A percentile compares a stretch with the other conserved stretches of the same genome.
phyloP scores from a whole-genome alignment of 2,113 vertebrate species.

The Hypocryptadius cinnamomeus region DNA sequence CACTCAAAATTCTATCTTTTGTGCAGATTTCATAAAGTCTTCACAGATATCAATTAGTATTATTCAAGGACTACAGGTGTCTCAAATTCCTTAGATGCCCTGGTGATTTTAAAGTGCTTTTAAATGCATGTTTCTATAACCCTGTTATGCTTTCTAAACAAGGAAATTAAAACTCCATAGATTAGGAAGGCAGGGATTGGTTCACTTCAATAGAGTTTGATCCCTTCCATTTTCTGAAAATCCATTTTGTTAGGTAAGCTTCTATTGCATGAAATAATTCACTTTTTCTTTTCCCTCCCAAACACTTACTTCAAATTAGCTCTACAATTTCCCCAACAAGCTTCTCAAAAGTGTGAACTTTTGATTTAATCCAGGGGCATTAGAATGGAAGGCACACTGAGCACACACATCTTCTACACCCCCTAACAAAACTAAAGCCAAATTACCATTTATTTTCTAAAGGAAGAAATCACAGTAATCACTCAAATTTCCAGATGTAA shows the following conservation, averaged over 20 bases:
- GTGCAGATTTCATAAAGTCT: conserved; percentile 27
- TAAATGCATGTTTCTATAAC: not conserved
- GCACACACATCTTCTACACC: not conserved
- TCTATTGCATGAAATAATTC: not conserved
- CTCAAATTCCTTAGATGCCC: not conserved
- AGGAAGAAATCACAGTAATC: not conserved
- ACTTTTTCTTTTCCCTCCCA: not conserved
- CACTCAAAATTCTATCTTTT: conserved; percentile 42
- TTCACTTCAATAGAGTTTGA: not conserved
- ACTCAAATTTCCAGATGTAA: not conserved
- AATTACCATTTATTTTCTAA: not conserved
- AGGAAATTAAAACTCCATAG: conserved; percentile 16
- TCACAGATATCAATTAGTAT: conserved; percentile 20
- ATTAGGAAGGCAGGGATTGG: not conserved
- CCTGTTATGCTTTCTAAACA: not conserved
- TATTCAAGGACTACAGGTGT: conserved; percentile 17
- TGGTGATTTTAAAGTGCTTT: conserved; percentile 1
- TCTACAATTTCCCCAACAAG: not conserved
- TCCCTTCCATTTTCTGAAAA: not conserved
- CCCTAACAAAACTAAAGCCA: not conserved
- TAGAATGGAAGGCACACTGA: not conserved
- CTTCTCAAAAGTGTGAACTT: not conserved
- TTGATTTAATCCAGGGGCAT: not conserved
- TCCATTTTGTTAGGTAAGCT: not conserved
- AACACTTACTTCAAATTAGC: not conserved